Base-by-base conservation (phyloP, 2,113 vertebrate species). In the Atherinomorus stipes region DNA sequence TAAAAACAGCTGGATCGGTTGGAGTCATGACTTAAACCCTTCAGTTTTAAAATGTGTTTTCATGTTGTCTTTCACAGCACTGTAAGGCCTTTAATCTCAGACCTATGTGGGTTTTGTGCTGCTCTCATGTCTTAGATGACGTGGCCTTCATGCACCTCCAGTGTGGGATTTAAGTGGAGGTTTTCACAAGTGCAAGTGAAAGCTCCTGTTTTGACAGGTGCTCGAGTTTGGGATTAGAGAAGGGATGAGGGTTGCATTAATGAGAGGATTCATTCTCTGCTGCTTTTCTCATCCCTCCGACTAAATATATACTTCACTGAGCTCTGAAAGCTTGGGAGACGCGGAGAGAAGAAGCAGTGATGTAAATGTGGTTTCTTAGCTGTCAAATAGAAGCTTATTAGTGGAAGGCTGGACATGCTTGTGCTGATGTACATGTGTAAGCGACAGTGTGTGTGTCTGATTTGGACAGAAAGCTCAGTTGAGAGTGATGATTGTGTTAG, bases 131-230 rank as follows among this genome's bases (percentile, higher is more conserved):
- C 31, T 63, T 50, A 12, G 47, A 21, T 63, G 25, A 34, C 2
- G 11, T 4, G 47, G 73, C 62, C 83, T 67, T 63, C 57, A 23
- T 65, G 72, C 40, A 25, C 51, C 51, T 70, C 74, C 38, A 64
- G 25, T 23, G 49, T 57, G 57, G 49, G 78, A 66, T 76, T 69
- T 69, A 76, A 81, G 65, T 70, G 64, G 59, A 60, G 76, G 58
- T 78, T 82, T 80, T 81, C 57, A 62, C 56, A 65, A 64, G 74
- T 63, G 56, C 64, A 68, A 58, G 77, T 65, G 67, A 85, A 84
- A 77, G 64, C 83, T 90, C 74, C 76, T 90, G 86, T 91, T 91
- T 90, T 92, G 92, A 93, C 89, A 93, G 90, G 90, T 89, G 84
- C 81, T 88, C 74, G 81, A 90, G 90, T 75, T 58, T 9, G 83